Conservation (phyloP, 1,140 invertebrate species). For the Lepidurus apus region DNA sequence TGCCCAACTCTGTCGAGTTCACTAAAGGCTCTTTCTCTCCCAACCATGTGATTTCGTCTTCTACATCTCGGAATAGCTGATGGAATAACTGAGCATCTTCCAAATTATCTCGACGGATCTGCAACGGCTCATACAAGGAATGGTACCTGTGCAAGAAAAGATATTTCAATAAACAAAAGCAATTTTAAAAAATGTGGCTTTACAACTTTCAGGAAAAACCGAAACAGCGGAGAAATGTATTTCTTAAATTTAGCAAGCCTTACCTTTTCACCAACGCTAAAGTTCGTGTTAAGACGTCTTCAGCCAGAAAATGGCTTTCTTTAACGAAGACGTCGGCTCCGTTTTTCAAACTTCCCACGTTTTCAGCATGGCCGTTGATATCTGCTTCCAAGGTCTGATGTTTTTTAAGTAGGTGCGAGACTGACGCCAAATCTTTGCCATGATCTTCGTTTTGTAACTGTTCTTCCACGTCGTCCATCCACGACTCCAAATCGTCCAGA, state of each 20-base stretch:
- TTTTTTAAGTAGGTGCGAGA: constrained; percentile 75
- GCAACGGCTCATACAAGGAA: constrained; percentile 78
- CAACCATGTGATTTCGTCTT: constrained; percentile 80
- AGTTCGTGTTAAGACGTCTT: constrained; percentile 71
- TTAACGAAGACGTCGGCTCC: constrained; percentile 65
- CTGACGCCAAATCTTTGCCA: constrained; percentile 70
- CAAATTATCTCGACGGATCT: constrained; percentile 80
- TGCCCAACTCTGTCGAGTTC: constrained; percentile 67
- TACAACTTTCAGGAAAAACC: background rate
- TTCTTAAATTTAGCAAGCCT: constrained; percentile 23
- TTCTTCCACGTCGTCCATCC: constrained; percentile 81
- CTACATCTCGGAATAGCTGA: constrained; percentile 75
- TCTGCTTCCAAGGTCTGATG: constrained; percentile 77
- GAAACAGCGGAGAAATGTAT: background rate
- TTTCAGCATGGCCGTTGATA: constrained; percentile 68
- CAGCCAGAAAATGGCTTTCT: constrained; percentile 73
- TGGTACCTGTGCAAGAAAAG: constrained; percentile 56
- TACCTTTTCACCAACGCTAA: constrained; percentile 60
- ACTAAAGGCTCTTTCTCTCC: constrained; percentile 79
- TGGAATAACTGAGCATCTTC: constrained; percentile 79
- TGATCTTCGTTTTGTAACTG: constrained; percentile 76
- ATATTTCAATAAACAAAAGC: constrained; percentile 1
- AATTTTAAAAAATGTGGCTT: background rate
- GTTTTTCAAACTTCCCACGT: constrained; percentile 69
- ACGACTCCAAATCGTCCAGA: constrained; percentile 80